phyloP scores from a whole-genome alignment of 2,113 vertebrate species.

The Morone chrysops region DNA sequence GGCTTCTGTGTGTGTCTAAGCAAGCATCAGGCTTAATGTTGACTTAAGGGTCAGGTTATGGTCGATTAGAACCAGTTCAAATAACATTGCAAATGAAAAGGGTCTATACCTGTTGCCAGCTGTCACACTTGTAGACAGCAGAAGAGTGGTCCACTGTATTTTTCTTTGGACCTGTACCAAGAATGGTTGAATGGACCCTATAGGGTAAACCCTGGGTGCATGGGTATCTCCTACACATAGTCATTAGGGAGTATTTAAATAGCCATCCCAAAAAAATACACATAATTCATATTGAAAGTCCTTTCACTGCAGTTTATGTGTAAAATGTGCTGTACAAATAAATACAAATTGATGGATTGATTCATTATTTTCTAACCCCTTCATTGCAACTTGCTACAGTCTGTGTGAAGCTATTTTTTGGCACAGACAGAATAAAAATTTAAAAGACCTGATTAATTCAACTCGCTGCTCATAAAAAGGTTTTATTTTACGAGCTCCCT shows the following conservation, averaged over 20 bases:
- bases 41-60: too few species aligned
- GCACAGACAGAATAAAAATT: slow-evolving; percentile 4
- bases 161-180: too few species aligned
- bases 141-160: too few species aligned
- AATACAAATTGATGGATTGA: background rate
- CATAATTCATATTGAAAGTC: background rate
- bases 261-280: background rate
- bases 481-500: background rate
- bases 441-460: slow-evolving; percentile 6
- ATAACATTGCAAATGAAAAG: too few species aligned
- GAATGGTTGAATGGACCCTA: background rate
- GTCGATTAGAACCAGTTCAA: too few species aligned
- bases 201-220: background rate
- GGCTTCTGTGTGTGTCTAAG: too few species aligned
- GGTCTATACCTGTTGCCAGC: too few species aligned
- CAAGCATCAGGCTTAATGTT: too few species aligned
- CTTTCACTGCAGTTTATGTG: background rate
- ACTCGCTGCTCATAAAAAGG: background rate
- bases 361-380: background rate
- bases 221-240: background rate
- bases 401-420: background rate
- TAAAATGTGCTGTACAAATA: too few species aligned
- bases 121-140: too few species aligned
- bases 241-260: background rate
- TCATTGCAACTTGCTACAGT: background rate